phyloP scores from a whole-genome alignment of 2,113 vertebrate genomes.

The Megaceryle maxima region DNA sequence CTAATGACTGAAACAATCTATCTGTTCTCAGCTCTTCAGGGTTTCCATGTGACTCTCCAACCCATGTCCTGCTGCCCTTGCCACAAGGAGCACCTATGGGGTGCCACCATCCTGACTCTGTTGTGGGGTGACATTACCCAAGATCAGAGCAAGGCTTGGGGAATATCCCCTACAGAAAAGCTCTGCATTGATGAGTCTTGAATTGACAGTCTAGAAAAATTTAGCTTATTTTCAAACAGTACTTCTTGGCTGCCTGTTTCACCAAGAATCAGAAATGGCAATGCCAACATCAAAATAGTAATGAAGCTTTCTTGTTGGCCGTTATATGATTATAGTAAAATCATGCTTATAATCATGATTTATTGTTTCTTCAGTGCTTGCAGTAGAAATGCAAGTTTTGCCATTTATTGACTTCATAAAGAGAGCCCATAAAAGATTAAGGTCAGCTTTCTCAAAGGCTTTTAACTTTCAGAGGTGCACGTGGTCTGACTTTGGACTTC shows the following conservation, averaged over 20 bases:
- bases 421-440: background rate
- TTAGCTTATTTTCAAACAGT: background rate
- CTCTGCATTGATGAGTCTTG: background rate
- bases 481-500: background rate
- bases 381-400: background rate
- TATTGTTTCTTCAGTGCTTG: background rate
- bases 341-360: background rate
- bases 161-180: background rate
- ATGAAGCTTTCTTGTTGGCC: background rate
- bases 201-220: background rate
- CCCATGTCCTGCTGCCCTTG: background rate
- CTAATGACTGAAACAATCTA: no score
- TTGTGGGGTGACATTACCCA: background rate
- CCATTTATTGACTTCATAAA: slow-evolving; percentile 23
- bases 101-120: rapidly evolving
- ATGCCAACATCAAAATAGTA: background rate
- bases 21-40: background rate
- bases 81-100: rapidly evolving
- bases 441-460: background rate
- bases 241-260: rapidly evolving
- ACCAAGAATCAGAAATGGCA: background rate
- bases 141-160: background rate
- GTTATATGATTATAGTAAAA: background rate
- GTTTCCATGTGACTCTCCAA: background rate
- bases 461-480: background rate